Percentiles rank a stretch among this genome's conserved stretches.
These are phyloP conservation scores for Lathronympha strigana DNA, from an alignment of 2,888 invertebrate genomes.

Conservation along the genomic window DNA sequence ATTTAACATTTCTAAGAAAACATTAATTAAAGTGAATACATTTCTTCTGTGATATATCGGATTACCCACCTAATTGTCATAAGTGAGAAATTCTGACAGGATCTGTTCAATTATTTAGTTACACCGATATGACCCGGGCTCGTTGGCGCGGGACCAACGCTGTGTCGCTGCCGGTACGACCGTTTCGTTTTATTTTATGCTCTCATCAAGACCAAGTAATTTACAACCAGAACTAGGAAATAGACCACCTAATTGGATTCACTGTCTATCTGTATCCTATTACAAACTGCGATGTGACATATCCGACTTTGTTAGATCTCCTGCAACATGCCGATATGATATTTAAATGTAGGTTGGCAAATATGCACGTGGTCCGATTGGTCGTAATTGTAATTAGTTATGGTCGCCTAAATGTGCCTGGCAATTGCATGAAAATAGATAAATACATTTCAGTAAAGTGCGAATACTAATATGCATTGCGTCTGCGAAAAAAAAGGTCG, in stretches of 20 bases:
- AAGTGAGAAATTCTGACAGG: constrained; percentile 27
- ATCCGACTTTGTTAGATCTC: constrained; percentile 20
- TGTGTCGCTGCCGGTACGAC: constrained; percentile 68
- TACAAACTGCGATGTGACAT: constrained; percentile 24
- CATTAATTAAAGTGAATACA: not conserved
- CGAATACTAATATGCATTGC: too few species aligned
- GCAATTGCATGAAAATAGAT: too few species aligned
- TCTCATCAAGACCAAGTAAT: constrained; percentile 72
- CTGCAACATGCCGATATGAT: too few species aligned
- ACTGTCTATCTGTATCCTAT: constrained; percentile 34
- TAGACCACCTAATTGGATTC: constrained; percentile 46
- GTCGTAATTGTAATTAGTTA: too few species aligned
- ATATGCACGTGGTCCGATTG: too few species aligned
- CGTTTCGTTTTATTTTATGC: constrained; percentile 78
- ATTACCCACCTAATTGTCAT: constrained; percentile 20
- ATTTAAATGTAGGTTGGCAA: too few species aligned
- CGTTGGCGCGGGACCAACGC: constrained; percentile 76
- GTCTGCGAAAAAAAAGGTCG: too few species aligned
- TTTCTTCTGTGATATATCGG: not conserved
- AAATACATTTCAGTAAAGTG: too few species aligned
- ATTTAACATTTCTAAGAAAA: not conserved
- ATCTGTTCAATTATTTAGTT: constrained; percentile 30
- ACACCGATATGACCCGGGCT: constrained; percentile 46
- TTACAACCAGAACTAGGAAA: constrained; percentile 54
- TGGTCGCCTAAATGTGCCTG: too few species aligned